phyloP scores from a whole-genome alignment of 2,888 invertebrate species.

The Leucoptera coffeella region DNA sequence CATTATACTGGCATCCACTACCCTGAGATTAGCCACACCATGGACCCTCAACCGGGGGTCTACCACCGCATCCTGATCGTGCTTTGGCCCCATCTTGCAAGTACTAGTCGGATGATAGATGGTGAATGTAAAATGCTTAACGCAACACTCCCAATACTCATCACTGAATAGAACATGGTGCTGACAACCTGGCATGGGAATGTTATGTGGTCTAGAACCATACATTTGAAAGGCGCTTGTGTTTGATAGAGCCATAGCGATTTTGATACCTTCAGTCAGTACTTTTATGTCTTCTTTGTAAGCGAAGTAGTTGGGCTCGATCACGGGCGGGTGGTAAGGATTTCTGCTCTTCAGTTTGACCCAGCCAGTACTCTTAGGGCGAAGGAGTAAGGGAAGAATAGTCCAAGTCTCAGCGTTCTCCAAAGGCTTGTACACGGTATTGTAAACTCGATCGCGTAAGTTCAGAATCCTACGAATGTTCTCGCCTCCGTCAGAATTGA shows the following conservation, averaged over 20 bases:
- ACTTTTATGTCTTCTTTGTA: constrained; percentile 75
- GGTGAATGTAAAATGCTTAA: constrained; percentile 74
- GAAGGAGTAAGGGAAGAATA: constrained; percentile 69
- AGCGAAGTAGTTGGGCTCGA: constrained; percentile 90
- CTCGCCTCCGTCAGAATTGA: constrained; percentile 77
- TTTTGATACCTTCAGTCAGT: constrained; percentile 76
- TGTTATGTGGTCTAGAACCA: constrained; percentile 70
- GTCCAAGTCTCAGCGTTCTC: constrained; percentile 78
- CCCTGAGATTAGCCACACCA: constrained; percentile 70
- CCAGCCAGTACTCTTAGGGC: constrained; percentile 85
- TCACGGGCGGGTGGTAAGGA: constrained; percentile 75
- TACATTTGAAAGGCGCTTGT: constrained; percentile 75
- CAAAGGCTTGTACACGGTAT: constrained; percentile 79
- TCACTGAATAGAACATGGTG: constrained; percentile 66
- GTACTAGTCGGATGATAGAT: constrained; percentile 84
- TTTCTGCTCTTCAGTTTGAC: constrained; percentile 75
- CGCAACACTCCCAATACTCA: constrained; percentile 81
- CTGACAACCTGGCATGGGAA: constrained; percentile 78
- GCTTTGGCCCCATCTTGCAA: constrained; percentile 79
- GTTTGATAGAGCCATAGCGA: constrained; percentile 74
- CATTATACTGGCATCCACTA: constrained; percentile 84
- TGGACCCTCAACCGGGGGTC: constrained; percentile 72
- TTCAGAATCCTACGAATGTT: constrained; percentile 72
- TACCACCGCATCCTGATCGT: constrained; percentile 72
- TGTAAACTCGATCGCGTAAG: constrained; percentile 72